Evolutionary conservation across 2,888 invertebrate species (phyloP), one percentile per base, ranked within the genome.

Genomic region (Caradrina kadenii): DNA sequence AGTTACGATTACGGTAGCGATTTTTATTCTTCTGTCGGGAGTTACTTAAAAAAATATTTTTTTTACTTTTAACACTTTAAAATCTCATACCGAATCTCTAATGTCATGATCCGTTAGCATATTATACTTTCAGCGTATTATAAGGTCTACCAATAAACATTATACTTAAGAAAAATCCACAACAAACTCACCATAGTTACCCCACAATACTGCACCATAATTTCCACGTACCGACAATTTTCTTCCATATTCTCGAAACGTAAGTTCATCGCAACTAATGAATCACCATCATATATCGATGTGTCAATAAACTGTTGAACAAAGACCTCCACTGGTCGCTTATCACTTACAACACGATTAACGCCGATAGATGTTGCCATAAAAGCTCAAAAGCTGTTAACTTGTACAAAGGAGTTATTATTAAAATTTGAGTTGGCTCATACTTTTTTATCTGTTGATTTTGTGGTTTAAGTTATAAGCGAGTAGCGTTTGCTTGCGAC

Each of bases 361-460:
- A 78, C 78, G 45, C 73, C 78, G 73, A 80, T 85, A 81, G 76
- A 85, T 84, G 81, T 85, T 88, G 84, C 87, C 91, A 89, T 92
- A 85, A 84, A 83, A 75, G 91, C 90, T 91, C 73, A 81, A 84
- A 81, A 86, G 85, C 88, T 89, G 83, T 84, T 84, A 87, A 86
- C 83, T 81, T 81, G 84, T 88, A 93, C 92, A 93, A 93, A 92
- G 91, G 87, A 89, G 89, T 91, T 91, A 90, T 93, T 93, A 92
- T 91, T 93, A 90, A 90, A 90, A 90, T 89, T 90, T 86, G 31
- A 81, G 92, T 92, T 89, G 87, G 90, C 87, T 91, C 73, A 79
- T 85, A 88, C 83, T 85, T 84, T 89, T 89, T 92, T 93, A 93
- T 93, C 91, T 82, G 64, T 70, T 67, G 42, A 79, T 69, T 75